Conservation (phyloP, 2,797 vertebrate genomes). For the Chaetodon trifasciatus region DNA sequence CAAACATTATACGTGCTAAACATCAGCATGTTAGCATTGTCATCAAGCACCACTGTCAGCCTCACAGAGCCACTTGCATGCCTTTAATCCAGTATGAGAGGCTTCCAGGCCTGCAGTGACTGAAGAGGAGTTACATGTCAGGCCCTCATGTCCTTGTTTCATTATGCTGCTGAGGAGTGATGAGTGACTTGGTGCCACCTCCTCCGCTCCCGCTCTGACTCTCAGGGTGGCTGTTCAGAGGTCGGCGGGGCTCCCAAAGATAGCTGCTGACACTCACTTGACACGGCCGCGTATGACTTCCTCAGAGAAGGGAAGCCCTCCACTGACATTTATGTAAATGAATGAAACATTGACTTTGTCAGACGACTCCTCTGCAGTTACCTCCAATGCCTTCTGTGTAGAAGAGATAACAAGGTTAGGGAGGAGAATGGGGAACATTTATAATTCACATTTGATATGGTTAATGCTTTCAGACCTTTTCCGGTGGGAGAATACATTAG, state of each 20-base stretch:
- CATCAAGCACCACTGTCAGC: neutral
- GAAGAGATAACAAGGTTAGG: constrained; percentile 50
- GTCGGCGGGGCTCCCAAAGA: constrained; percentile 3
- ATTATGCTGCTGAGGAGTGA: constrained; percentile 37
- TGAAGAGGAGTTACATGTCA: neutral
- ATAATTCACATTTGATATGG: constrained; percentile 64
- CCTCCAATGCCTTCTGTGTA: constrained; percentile 31
- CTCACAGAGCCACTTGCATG: neutral
- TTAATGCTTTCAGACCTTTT: constrained; percentile 69
- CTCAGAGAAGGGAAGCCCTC: constrained; percentile 31
- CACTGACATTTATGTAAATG: constrained; percentile 40
- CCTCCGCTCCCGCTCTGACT: neutral
- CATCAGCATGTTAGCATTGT: neutral
- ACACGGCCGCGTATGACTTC: constrained; percentile 11
- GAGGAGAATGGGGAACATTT: constrained; percentile 37
- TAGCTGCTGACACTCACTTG: constrained; percentile 20
- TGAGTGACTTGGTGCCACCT: constrained; percentile 19
- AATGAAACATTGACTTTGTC: constrained; percentile 21
- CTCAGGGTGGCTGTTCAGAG: neutral
- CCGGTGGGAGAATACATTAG: constrained; percentile 63
- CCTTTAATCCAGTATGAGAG: constrained; percentile 3
- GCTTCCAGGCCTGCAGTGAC: constrained; percentile 11
- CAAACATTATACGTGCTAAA: neutral
- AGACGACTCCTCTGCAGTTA: constrained; percentile 25
- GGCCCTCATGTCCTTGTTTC: constrained; percentile 4